Evolutionary conservation across 2,888 invertebrate genomes (phyloP), one percentile per base, ranked within the genome.

Genomic region (Pilophorus perplexus): DNA sequence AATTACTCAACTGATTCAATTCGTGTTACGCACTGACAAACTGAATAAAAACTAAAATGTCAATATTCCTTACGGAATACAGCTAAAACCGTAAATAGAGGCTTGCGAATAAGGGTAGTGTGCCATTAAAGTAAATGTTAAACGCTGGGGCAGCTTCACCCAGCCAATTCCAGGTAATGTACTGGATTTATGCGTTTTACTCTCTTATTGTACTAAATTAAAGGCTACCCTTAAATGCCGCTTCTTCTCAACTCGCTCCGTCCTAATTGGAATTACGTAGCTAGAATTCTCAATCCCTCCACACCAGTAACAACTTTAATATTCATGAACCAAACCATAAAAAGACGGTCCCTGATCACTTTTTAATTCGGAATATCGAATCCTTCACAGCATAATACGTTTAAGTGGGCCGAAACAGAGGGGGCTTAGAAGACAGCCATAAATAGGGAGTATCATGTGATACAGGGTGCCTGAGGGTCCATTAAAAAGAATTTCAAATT

Each of bases 401-500:
- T 12, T 48, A 48, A 48, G 48, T 48, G 48, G 48, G 10, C 20
- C 12, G 48, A 22, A 18, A 48, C 14, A 59, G 23, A 27, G 23
- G 59, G 37, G n/a, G 16, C 38, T 16, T 14, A 27, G 46, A 27
- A 62, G 62, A 46, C 62, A 46, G 62, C 46, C 62, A 44, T 62
- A 62, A 62, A 62, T 62, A 62, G 62, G 62, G 62, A 44, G 62
- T 62, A 62, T 46, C 62, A 62, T 25, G 46, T 62, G 62, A 62
- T 62, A 18, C 20, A 28, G 48, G 62, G 48, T 62, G 62, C 62
- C 62, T 33, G 20, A 6, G 62, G 62, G 38, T 14, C 62, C 62
- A 62, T 62, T 62, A 62, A 62, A 37, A 40, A 62, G 62, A 62
- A 62, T 62, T 62, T 62, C 62, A 62, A 62, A 62, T 62, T 62